A percentile compares a stretch with the other conserved stretches of the same genome.
phyloP scores from a whole-genome alignment of 2,113 vertebrate genomes.

The Protomyctophum bolini region DNA sequence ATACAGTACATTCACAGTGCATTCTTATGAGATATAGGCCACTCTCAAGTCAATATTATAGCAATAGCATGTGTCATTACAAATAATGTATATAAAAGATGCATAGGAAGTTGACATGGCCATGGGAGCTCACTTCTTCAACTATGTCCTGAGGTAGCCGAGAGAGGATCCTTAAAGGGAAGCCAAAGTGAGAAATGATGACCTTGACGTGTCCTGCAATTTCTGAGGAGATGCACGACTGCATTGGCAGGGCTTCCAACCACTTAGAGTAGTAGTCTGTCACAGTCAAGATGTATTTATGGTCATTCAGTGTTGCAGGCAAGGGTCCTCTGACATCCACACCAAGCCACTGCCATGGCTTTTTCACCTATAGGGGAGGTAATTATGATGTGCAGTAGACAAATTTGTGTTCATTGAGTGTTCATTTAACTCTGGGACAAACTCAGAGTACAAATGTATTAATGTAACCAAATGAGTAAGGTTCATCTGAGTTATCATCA shows the following conservation, averaged over 20 bases:
- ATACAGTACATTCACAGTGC: background rate
- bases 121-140: slow-evolving; percentile 50
- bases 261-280: slow-evolving; percentile 73
- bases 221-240: slow-evolving; percentile 48
- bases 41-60: background rate
- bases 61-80: background rate
- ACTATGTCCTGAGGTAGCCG: slow-evolving; percentile 64
- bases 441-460: no score
- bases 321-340: slow-evolving; percentile 73
- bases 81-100: no score
- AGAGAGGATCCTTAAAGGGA: slow-evolving; percentile 69
- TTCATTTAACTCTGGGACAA: no score
- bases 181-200: slow-evolving; percentile 69
- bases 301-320: slow-evolving; percentile 54
- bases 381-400: no score
- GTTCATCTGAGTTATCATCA: no score
- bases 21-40: background rate
- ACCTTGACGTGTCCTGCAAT: slow-evolving; percentile 56
- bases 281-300: slow-evolving; percentile 66
- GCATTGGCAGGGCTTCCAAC: slow-evolving; percentile 71
- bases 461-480: no score
- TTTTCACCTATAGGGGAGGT: slow-evolving; percentile 54
- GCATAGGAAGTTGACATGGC: no score
- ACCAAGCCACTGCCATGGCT: slow-evolving; percentile 73
- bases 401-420: no score